Evolutionary conservation across 64 coral and sea anemone genomes (phyloP), one percentile per base, ranked within the genome.

Genomic region (Anthopleura sola): DNA sequence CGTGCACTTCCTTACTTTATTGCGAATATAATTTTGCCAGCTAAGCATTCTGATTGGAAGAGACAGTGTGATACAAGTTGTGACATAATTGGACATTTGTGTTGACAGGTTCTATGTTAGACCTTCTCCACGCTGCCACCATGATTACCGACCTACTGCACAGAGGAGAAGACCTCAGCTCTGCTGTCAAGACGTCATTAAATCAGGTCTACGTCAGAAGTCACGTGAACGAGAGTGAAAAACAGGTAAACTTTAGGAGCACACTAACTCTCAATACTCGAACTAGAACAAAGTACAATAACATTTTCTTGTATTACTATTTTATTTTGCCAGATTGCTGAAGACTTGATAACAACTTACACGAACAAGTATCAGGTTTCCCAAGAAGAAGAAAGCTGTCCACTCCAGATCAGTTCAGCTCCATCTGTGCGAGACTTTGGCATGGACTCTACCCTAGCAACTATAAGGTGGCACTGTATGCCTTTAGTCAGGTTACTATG

Each of bases 151-250:
- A 94, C 32, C 88, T 94, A 16, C 16, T 68, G 37, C 78, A 78
- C n/a, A 86, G 92, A 58, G 92, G 92, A 39, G 38, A 37, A 51
- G 78, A 78, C 9, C 18, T 29, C 33, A 11, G 20, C 3, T 56
- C 21, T 53, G 87, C 87, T 49, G 3, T 94, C 37, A 24, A 48
- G 19, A 90, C 84, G 38, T 81, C 92, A 37, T 39, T 94, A 1
- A 86, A 76, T 10, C 92, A 94, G 77, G 87, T 94, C 60, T 90
- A 94, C 62, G 87, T 53, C 26, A 47, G 88, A 55, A 90, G 34
- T 86, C 87, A 75, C 17, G 36, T 55, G 19, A 86, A 60, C 68
- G 84, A 82, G 11, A 64, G 24, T 21, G 85, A 71, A 26, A 91
- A 82, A 80, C 89, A 86, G 89, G 84, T 91, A 31, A 1, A 20